A percentile compares a stretch with the other conserved stretches of the same genome.
These are phyloP conservation scores for Caenorhabditis briggsae DNA, from an alignment of 1,140 invertebrate genomes.

Conservation along the genomic window DNA sequence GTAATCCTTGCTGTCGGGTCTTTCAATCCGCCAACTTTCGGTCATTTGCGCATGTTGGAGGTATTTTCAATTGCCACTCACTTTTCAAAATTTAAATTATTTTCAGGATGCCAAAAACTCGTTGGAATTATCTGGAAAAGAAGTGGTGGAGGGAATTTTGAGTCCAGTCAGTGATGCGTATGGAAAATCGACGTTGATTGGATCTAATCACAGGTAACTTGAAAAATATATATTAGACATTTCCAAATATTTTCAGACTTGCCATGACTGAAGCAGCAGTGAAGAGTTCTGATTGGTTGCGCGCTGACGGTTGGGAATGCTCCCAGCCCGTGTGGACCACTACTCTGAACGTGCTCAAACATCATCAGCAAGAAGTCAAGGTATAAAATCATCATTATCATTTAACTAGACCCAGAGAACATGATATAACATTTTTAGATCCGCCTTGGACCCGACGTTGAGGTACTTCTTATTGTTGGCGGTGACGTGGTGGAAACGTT, in stretches of 20 bases:
- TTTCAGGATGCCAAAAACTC: conserved; percentile 3
- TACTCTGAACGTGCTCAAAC: neutral
- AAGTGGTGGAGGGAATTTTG: conserved; percentile 20
- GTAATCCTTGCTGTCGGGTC: conserved; percentile 3
- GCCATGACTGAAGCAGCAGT: neutral
- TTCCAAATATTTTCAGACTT: neutral
- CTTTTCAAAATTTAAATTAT: neutral
- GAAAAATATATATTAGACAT: neutral
- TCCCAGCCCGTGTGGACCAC: neutral
- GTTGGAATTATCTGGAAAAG: neutral
- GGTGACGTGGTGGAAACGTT: conserved; percentile 74
- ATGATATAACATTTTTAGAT: neutral
- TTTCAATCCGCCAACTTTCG: conserved; percentile 12
- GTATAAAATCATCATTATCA: neutral
- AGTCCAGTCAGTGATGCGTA: conserved; percentile 40
- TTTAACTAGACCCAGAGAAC: too few species aligned
- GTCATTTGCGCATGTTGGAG: conserved; percentile 18
- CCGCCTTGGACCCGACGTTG: conserved; percentile 16
- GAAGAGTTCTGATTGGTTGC: neutral
- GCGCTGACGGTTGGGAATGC: neutral
- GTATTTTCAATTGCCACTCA: neutral
- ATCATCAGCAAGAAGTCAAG: conserved; percentile 10
- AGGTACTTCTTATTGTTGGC: conserved; percentile 68
- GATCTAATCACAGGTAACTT: neutral
- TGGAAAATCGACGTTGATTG: neutral